These are phyloP conservation scores for Polyergus mexicanus DNA, from an alignment of 1,140 invertebrate genomes.

Conservation along the genomic window DNA sequence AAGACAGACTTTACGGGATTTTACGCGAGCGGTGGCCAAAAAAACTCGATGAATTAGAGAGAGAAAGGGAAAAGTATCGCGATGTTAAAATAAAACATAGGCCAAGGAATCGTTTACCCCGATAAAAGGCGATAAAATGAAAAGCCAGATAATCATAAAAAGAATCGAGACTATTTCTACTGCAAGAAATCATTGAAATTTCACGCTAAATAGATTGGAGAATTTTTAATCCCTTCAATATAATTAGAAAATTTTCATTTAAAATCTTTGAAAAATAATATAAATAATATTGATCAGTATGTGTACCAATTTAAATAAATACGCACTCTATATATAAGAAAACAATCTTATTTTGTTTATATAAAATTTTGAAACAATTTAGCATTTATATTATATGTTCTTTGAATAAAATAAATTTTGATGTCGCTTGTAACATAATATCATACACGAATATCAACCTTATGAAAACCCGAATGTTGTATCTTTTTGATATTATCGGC, in stretches of 20 bases:
- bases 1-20: background rate
- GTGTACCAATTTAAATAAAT: background rate
- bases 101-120: background rate
- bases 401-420: conserved; percentile 18
- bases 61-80: background rate
- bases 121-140: background rate
- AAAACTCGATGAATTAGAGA: conserved; percentile 32
- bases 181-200: background rate
- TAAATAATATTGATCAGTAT: background rate
- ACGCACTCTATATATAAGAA: too few species aligned
- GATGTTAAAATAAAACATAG: background rate
- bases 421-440: background rate
- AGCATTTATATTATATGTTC: background rate
- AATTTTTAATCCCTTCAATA: background rate
- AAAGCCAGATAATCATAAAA: background rate
- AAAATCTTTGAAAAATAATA: conserved; percentile 7
- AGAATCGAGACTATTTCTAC: conserved; percentile 1
- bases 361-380: background rate
- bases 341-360: background rate
- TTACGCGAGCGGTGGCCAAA: conserved; percentile 4
- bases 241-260: background rate
- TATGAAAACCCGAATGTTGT: conserved; percentile 8
- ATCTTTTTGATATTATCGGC: background rate
- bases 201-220: background rate
- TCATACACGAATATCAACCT: background rate